These are phyloP conservation scores for Cryptocephalus primarius DNA, from an alignment of 2,888 invertebrate species.

Conservation along the genomic window DNA sequence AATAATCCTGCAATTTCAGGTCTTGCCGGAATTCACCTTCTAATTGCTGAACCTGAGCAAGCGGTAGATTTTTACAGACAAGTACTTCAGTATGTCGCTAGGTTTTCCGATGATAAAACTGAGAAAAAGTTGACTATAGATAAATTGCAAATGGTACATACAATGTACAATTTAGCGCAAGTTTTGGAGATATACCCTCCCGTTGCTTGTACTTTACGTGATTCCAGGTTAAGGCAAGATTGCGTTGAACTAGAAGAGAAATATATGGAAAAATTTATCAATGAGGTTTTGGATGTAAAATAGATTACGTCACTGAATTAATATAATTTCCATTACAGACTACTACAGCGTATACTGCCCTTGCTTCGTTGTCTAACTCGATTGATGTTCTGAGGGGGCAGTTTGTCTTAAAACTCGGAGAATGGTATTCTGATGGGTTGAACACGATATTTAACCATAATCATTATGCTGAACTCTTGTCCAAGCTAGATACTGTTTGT, in stretches of 20 bases:
- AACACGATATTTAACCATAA: slow-evolving; percentile 26
- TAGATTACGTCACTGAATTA: background rate
- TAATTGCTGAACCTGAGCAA: slow-evolving; percentile 40
- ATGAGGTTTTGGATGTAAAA: slow-evolving; percentile 14
- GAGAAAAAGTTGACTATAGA: slow-evolving; percentile 44
- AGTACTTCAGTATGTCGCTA: slow-evolving; percentile 42
- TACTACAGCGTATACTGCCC: slow-evolving; percentile 12
- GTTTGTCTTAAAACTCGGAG: slow-evolving; percentile 22
- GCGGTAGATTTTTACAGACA: slow-evolving; percentile 52
- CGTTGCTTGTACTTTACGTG: slow-evolving; percentile 41
- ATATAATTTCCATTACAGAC: slow-evolving; percentile 13
- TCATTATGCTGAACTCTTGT: slow-evolving; percentile 24
- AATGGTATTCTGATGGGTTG: slow-evolving; percentile 37
- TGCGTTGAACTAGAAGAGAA: slow-evolving; percentile 44
- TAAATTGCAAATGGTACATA: slow-evolving; percentile 54
- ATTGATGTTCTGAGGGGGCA: slow-evolving; percentile 17
- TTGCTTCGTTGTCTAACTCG: slow-evolving; percentile 4
- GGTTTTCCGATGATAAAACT: slow-evolving; percentile 33
- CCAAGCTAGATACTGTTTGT: slow-evolving; percentile 19
- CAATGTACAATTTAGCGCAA: slow-evolving; percentile 53
- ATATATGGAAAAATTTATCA: slow-evolving; percentile 41
- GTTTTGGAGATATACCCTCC: slow-evolving; percentile 33
- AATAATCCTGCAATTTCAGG: slow-evolving; percentile 30
- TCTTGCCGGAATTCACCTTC: slow-evolving; percentile 51
- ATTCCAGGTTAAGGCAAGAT: slow-evolving; percentile 39